Conservation (phyloP, 2,113 vertebrate species). For the Erythrocercus mccallii region DNA sequence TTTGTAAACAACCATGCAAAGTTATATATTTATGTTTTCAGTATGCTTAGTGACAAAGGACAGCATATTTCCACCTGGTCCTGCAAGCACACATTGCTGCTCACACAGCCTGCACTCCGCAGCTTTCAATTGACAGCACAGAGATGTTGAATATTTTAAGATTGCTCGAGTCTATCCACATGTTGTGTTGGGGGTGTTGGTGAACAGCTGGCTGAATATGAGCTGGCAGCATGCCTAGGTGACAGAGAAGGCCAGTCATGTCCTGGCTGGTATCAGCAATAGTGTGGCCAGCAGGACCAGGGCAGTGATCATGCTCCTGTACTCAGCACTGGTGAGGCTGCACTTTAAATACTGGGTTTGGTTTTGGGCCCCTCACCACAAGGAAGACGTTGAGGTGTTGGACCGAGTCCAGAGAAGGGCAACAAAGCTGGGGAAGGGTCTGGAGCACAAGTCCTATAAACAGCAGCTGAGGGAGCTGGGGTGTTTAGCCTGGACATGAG, state of each 20-base stretch:
- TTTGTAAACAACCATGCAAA: background rate
- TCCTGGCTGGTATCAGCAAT: background rate
- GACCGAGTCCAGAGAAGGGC: background rate
- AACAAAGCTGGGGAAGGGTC: background rate
- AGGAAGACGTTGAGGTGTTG: background rate
- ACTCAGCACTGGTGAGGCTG: rapidly evolving
- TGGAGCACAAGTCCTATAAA: background rate
- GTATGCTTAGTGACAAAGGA: background rate
- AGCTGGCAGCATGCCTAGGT: background rate
- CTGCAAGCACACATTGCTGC: background rate
- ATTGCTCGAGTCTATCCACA: background rate
- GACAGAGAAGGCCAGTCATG: background rate
- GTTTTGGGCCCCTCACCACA: background rate
- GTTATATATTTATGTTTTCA: background rate
- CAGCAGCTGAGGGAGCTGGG: background rate
- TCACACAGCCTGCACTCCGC: background rate
- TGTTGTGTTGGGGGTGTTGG: background rate
- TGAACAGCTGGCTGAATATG: background rate
- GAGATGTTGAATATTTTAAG: rapidly evolving
- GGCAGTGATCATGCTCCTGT: background rate
- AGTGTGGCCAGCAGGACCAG: background rate
- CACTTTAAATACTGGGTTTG: background rate
- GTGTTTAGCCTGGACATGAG: background rate
- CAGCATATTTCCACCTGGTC: background rate
- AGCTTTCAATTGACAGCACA: background rate